Conservation (phyloP, 1,140 invertebrate species). For the Nautilus pompilius region DNA sequence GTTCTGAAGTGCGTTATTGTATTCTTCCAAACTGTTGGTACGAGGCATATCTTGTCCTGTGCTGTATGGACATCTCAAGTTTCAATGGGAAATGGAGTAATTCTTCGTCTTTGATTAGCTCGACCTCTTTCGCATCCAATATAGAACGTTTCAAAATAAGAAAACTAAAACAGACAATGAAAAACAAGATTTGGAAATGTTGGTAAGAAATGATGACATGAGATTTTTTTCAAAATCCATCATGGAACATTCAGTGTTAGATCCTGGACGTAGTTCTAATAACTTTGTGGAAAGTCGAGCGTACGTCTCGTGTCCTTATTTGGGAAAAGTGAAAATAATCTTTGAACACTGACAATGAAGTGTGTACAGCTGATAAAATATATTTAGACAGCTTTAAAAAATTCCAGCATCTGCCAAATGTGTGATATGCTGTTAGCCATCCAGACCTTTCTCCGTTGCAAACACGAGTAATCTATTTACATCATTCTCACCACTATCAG, state of each 20-base stretch:
- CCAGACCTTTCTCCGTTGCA: not conserved
- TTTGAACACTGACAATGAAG: not conserved
- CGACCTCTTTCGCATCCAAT: not conserved
- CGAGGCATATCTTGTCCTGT: not conserved
- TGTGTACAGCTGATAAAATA: not conserved
- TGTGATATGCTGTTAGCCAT: not conserved
- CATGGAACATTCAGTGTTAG: too few species aligned
- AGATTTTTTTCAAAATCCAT: too few species aligned
- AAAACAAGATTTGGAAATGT: too few species aligned
- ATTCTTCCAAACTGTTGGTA: not conserved
- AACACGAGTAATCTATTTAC: not conserved
- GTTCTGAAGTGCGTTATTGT: not conserved
- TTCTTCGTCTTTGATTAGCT: not conserved
- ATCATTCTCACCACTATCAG: not conserved
- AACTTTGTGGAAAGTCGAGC: not conserved
- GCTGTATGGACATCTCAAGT: not conserved
- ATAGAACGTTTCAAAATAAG: not conserved
- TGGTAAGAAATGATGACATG: too few species aligned
- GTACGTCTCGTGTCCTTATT: not conserved
- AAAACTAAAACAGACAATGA: too few species aligned
- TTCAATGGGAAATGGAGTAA: not conserved
- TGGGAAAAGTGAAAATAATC: not conserved
- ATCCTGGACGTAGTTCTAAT: too few species aligned
- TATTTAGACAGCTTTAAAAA: not conserved
- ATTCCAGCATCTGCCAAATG: not conserved